Conservation (phyloP, 2,888 invertebrate species). For the Leucozona laternaria region DNA sequence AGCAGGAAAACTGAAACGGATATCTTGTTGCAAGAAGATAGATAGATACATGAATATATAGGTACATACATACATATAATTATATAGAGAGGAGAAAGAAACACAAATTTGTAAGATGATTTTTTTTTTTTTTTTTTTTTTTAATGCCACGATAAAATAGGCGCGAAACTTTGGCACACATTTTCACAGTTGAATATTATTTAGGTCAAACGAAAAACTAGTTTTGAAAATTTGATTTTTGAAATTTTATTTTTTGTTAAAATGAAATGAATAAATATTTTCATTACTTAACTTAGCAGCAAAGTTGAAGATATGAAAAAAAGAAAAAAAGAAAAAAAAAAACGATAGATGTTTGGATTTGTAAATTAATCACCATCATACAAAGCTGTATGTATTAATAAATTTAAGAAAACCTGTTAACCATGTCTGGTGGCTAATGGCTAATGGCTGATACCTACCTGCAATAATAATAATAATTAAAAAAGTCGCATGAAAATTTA, state of each 20-base stretch:
- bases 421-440: conserved; percentile 10
- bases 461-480: background rate
- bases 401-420: conserved; percentile 16
- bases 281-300: background rate
- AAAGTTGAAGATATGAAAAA: background rate
- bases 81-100: background rate
- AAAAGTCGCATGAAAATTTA: conserved; percentile 9
- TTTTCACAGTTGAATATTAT: conserved; percentile 8
- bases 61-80: too few species aligned
- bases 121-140: background rate
- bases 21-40: conserved; percentile 32
- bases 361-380: conserved; percentile 6
- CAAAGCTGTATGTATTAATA: background rate
- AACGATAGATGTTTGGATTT: conserved; percentile 16
- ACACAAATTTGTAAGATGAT: background rate
- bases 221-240: background rate
- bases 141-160: background rate
- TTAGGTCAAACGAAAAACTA: conserved; percentile 17
- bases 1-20: conserved; percentile 65
- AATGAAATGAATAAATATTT: background rate
- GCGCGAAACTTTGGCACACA: conserved; percentile 26
- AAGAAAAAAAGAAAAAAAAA: background rate
- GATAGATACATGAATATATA: background rate
- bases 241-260: background rate
- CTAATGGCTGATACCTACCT: background rate